Evolutionary conservation across 2,888 invertebrate genomes (phyloP), one percentile per base, ranked within the genome.

Genomic region (Agonopterix arenella): DNA sequence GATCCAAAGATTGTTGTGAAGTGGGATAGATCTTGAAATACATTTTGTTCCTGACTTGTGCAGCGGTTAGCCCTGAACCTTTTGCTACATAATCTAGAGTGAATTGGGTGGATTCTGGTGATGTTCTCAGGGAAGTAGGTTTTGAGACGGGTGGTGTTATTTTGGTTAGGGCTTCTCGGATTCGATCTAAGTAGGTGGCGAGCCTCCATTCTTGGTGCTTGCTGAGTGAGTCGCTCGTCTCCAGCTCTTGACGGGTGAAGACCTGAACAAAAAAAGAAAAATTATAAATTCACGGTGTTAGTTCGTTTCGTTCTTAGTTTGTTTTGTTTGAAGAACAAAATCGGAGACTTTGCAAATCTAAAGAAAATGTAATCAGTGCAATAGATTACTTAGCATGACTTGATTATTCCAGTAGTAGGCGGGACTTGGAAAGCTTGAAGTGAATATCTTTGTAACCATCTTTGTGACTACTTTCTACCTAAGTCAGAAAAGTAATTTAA

Each of bases 61-160:
- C 91, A 38, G 90, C 90, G 38, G 89, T 77, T 13, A 93, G 70
- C 1, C 92, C 93, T 70, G 92, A 91, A 8, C 93, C 92, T 68
- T 90, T 84, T 0, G 91, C 92, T 2, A 91, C 80, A 62, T 91
- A 92, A 60, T 90, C 88, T 2, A 90, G 75, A 8, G 90, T 88
- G 54, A 79, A 80, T 53, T 84, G 82, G 50, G 73, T 63, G 10
- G 71, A 70, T 64, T 84, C 85, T 38, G 82, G 73, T 2, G 83
- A 76, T 8, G 76, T 76, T 62, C 76, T 71, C 59, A 80, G 83
- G 10, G 77, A 78, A 13, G 69, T 62, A 40, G 79, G 77, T 53
- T 78, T 84, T 37, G 76, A 81, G 8, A 84, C 80, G 7, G 88
- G 76, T 18, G 84, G 86, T 46, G 84, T 77, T 45, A 89, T 53